Conservation (phyloP, 2,888 invertebrate genomes). For the Pachydiplax longipennis region DNA sequence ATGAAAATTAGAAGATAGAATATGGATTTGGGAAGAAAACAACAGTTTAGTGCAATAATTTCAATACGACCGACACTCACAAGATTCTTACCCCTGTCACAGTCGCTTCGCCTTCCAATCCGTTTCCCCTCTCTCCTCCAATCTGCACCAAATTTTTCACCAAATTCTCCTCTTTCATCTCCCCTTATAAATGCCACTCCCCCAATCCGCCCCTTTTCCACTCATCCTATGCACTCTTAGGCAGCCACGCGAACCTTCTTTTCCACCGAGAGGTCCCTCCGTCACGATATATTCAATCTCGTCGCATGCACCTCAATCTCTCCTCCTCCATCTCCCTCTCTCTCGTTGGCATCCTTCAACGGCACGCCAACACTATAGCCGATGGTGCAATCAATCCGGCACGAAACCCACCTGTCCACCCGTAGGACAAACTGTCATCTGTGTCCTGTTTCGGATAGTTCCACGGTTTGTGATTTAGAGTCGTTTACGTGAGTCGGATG, state of each 20-base stretch:
- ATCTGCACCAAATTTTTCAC: not conserved
- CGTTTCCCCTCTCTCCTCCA: not conserved
- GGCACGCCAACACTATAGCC: not conserved
- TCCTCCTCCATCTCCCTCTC: not conserved
- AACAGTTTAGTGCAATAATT: not conserved
- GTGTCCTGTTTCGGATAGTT: not conserved
- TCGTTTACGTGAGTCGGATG: too few species aligned
- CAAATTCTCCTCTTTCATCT: not conserved
- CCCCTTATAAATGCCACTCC: not conserved
- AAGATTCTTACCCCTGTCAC: constrained; percentile 1
- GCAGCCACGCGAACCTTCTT: not conserved
- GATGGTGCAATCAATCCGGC: not conserved
- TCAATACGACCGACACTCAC: not conserved
- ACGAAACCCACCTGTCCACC: not conserved
- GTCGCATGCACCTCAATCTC: not conserved
- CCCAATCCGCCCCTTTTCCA: not conserved
- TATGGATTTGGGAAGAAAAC: not conserved
- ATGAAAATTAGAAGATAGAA: not conserved
- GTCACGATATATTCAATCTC: not conserved
- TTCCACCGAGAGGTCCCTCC: not conserved
- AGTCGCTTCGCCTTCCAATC: constrained; percentile 4
- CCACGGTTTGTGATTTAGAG: too few species aligned
- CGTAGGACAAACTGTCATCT: not conserved
- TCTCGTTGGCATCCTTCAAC: not conserved
- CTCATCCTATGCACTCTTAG: too few species aligned